Evolutionary conservation across 2,888 invertebrate genomes (phyloP).

Genomic region (Andricus curvator): DNA sequence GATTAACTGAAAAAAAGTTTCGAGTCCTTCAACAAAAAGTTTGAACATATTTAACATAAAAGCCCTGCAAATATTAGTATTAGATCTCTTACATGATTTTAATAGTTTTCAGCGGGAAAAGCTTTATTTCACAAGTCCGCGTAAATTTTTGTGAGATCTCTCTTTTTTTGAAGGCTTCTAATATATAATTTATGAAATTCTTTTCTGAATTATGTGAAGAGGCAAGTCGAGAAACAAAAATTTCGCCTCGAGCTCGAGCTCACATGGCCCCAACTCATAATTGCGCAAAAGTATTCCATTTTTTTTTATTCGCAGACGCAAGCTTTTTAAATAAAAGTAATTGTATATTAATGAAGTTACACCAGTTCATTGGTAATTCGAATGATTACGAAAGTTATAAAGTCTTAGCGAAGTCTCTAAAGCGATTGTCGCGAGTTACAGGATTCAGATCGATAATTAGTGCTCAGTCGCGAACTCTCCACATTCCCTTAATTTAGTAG

Average conservation of each 20-base stretch:
- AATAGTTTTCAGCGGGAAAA: neutral
- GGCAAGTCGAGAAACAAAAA: neutral
- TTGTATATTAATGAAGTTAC: neutral
- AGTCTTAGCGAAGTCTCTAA: neutral
- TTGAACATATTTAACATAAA: no score
- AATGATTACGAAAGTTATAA: neutral
- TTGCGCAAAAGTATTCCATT: neutral
- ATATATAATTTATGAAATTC: neutral
- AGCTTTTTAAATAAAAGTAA: neutral
- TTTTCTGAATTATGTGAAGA: neutral
- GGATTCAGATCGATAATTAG: neutral
- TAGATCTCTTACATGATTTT: neutral
- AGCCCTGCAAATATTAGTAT: neutral
- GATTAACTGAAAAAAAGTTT: no score
- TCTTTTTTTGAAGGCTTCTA: no score
- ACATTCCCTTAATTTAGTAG: neutral
- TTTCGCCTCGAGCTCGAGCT: neutral
- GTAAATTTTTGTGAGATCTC: no score
- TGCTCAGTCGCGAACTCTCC: neutral
- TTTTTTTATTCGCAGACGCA: neutral
- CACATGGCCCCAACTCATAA: neutral
- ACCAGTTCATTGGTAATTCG: no score
- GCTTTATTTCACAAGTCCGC: neutral
- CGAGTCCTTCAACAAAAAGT: no score
- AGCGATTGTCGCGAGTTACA: neutral